Evolutionary conservation across 2,888 invertebrate genomes (phyloP), one percentile per base, ranked within the genome.

Genomic region (Ophioninae sp.): DNA sequence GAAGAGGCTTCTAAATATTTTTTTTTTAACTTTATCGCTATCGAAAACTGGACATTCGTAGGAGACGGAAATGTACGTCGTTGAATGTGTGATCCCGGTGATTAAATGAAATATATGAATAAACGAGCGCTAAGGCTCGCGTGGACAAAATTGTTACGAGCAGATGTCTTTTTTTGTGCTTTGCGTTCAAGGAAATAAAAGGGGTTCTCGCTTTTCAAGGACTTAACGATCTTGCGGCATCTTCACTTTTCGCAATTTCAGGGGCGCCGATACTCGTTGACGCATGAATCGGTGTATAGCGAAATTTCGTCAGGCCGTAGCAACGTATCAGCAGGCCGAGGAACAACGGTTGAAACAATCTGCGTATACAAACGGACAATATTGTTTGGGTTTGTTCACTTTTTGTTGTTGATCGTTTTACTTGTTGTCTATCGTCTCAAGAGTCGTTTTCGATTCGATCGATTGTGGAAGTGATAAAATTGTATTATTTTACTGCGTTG

Each of bases 341-440:
- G 89, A 95, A 95, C 85, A 95, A 91, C 44, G 96, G 95, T 91
- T 96, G 96, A 88, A 94, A 94, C 90, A 95, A 94, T 93, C 95
- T 95, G 91, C 82, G 87, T 85, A 85, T 68, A 87, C 85, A 83
- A 79, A 85, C n/a, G 76, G 41, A 64, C 50, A 61, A 73, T 74
- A 57, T 81, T n/a, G 30, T 59, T 41, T 65, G 7, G n/a, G n/a
- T 30, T 30, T 30, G 30, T 30, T 30, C 30, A 30, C 1, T 30
- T 44, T 65, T 68, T 57, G 50, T 30, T 23, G 41, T 72, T 57
- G 44, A 30, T 39, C 6, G 3, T 41, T 67, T 20, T 10, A n/a
- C n/a, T 50, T 5, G 50, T 50, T 50, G 13, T 50, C 50, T 50
- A 50, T 50, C 8, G 2, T n/a, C 6, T 56, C 64, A 75, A 7